Conservation (phyloP, 2,113 vertebrate species). For the Garra rufa region DNA sequence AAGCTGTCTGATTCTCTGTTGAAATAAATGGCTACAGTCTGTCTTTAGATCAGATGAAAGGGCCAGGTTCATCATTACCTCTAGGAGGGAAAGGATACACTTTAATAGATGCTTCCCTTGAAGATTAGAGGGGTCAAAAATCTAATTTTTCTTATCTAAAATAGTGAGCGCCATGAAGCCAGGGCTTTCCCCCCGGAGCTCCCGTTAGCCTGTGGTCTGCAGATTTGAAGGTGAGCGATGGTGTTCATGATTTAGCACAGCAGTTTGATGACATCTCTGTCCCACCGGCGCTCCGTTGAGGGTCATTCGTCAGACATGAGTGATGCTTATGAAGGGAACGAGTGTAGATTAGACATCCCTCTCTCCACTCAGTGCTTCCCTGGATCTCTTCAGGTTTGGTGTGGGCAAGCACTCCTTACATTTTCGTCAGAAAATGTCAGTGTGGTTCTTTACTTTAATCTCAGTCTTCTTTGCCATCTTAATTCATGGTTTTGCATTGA, state of each 20-base stretch:
- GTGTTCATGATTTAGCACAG: conserved; percentile 49
- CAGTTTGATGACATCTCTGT: conserved; percentile 59
- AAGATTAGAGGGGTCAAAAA: conserved; percentile 49
- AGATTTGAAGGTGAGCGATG: conserved; percentile 53
- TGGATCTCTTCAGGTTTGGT: background rate
- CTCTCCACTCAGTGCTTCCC: conserved; percentile 17
- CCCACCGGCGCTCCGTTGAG: conserved; percentile 47
- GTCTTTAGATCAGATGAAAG: background rate
- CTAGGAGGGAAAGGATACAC: conserved; percentile 1
- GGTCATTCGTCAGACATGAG: conserved; percentile 55
- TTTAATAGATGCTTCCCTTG: conserved; percentile 14
- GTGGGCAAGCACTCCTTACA: background rate
- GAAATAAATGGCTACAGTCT: conserved; percentile 16
- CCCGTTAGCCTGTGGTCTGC: conserved; percentile 42
- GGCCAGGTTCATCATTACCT: background rate
- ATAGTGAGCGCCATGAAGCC: conserved; percentile 41
- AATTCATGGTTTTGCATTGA: background rate
- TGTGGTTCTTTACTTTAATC: background rate
- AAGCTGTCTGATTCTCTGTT: background rate
- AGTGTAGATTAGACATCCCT: conserved; percentile 15
- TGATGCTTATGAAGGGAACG: conserved; percentile 44
- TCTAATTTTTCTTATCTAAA: conserved; percentile 46
- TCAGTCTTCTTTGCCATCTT: background rate
- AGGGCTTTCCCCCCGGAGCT: conserved; percentile 27
- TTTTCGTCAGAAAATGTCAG: background rate